Evolutionary conservation across 2,113 vertebrate genomes (phyloP), one percentile per base, ranked within the genome.

Genomic region (Solea solea): DNA sequence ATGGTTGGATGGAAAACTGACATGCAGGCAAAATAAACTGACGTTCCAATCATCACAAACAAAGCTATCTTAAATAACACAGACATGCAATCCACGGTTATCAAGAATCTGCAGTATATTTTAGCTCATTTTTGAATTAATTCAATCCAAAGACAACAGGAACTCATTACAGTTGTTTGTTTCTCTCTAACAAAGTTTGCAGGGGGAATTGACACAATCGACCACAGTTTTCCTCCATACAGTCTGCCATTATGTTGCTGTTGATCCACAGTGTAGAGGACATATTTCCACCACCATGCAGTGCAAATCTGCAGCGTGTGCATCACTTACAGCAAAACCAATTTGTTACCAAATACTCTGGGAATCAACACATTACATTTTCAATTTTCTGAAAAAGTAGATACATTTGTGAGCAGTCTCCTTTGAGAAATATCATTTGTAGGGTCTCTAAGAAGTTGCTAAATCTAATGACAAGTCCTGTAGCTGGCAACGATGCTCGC

Each of bases 371-470:
- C 52, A 58, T 51, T 16, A 40, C 15, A 56, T 59, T 80, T 69
- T 48, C 40, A 27, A 46, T 55, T 73, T 74, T 73, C 42, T 70
- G 13, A 69, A 79, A 81, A 81, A 69, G 51, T 27, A 62, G 48
- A 69, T 76, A 78, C 40, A 76, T 78, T 79, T 83, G 46, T 76
- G 8, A n/a, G 62, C 27, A 9, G 50, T 45, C 1, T 80, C 66
- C 51, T 85, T 44, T 72, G 65, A 69, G 59, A 59, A 74, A 74
- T 41, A 12, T 2, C 64, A 70, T 50, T 58, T 60, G 46, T 12
- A 34, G 25, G 28, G 53, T 25, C 41, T 78, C 42, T 65, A 8
- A 69, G 45, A 80, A 72, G 62, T 69, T 3, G 5, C 65, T 72
- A 70, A 76, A 77, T 81, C 57, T 46, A 50, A 21, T 13, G 16